These are phyloP conservation scores for Bombylius discolor DNA, from an alignment of 2,888 invertebrate species.

Conservation along the genomic window DNA sequence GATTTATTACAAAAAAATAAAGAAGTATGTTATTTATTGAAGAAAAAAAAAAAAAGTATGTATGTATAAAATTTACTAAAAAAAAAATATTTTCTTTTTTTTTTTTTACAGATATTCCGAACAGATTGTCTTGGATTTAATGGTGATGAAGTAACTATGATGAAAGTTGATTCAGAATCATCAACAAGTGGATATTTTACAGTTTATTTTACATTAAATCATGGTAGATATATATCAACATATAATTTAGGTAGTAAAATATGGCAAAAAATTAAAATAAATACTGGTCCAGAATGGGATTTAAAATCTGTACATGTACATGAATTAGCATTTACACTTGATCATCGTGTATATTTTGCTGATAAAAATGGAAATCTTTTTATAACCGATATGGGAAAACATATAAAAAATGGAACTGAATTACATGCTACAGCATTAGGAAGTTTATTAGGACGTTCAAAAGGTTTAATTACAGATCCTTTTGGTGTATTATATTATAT, in stretches of 20 bases:
- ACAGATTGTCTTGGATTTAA: conserved; percentile 3
- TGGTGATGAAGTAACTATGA: conserved; percentile 6
- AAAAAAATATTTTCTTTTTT: background rate
- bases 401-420: conserved; percentile 3
- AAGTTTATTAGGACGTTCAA: conserved; percentile 12
- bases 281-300: conserved; percentile 5
- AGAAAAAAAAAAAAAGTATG: background rate
- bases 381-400: conserved; percentile 2
- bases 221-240: conserved; percentile 12
- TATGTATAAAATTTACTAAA: too few relatives aligned
- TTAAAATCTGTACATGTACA: conserved; percentile 6
- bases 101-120: conserved; percentile 7
- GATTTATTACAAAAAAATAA: conserved; percentile 13
- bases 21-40: conserved; percentile 9
- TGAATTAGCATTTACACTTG: conserved; percentile 10
- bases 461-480: conserved; percentile 12
- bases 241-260: conserved; percentile 11
- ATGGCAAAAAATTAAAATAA: conserved; percentile 5
- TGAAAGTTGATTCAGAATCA: conserved; percentile 11
- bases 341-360: conserved; percentile 7
- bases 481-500: conserved; percentile 15
- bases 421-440: conserved; percentile 12
- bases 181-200: conserved; percentile 6
- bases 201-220: conserved; percentile 11
- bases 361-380: conserved; percentile 9